Percentiles rank a stretch among this genome's conserved stretches.
Conservation (phyloP, 2,888 invertebrate species). For the Pristionchus arcanus region DNA sequence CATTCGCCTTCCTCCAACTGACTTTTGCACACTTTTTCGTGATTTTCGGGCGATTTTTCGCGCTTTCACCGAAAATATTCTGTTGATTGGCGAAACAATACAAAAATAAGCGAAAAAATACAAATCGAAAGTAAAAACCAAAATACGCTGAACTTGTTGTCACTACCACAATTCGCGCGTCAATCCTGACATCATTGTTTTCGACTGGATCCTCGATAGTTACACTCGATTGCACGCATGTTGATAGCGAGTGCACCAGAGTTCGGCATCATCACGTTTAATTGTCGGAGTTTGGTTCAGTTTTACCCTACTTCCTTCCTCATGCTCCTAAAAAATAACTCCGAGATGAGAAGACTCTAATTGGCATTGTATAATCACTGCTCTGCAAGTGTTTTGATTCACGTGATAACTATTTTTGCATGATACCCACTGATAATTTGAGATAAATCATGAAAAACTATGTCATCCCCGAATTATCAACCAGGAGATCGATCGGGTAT, state of each 20-base stretch:
- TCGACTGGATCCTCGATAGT: background rate
- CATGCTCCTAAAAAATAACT: too few relatives aligned
- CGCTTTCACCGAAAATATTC: too few relatives aligned
- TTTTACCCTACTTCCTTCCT: too few relatives aligned
- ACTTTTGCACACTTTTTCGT: background rate
- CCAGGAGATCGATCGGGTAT: background rate
- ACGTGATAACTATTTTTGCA: too few relatives aligned
- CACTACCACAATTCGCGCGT: background rate
- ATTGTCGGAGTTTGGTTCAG: background rate
- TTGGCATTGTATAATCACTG: too few relatives aligned
- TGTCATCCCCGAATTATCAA: background rate
- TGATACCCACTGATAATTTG: too few relatives aligned
- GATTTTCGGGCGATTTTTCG: background rate
- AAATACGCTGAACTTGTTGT: background rate
- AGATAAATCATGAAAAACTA: too few relatives aligned
- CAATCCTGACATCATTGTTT: background rate
- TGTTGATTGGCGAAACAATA: too few relatives aligned
- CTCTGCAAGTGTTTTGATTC: background rate
- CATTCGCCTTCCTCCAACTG: background rate
- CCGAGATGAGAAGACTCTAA: too few relatives aligned
- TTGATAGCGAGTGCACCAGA: background rate
- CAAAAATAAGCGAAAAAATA: too few relatives aligned
- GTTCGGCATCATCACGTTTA: background rate
- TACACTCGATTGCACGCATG: background rate
- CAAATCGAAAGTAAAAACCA: too few relatives aligned